Evolutionary conservation across 2,113 vertebrate genomes (phyloP).

Genomic region (Columba livia): DNA sequence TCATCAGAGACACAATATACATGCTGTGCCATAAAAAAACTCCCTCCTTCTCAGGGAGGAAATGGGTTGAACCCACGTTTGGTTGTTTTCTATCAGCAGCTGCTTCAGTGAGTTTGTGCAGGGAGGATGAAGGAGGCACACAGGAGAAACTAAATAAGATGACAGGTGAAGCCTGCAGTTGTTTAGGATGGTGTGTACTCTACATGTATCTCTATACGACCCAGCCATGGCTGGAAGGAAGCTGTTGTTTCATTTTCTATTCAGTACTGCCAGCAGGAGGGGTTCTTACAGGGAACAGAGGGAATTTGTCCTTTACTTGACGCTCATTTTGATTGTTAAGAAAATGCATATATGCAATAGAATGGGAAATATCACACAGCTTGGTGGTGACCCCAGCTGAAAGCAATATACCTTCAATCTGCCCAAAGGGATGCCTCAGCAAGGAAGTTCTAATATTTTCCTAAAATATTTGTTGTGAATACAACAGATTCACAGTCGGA

Average conservation of each 20-base stretch:
- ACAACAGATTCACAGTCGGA: conserved; percentile 90
- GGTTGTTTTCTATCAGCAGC: conserved; percentile 17
- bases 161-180: conserved; percentile 21
- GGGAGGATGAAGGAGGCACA: not conserved
- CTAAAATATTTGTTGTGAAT: conserved; percentile 69
- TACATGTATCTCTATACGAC: not conserved
- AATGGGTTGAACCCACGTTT: conserved; percentile 10
- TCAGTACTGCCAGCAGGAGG: not conserved
- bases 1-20: not conserved
- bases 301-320: not conserved
- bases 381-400: not conserved
- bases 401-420: conserved; percentile 11
- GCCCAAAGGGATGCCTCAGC: not conserved
- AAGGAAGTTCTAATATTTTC: conserved; percentile 45
- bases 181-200: not conserved
- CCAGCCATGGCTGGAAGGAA: not conserved
- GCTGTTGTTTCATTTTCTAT: not conserved
- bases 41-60: conserved; percentile 26
- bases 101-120: conserved; percentile 16
- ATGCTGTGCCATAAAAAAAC: conserved; percentile 34
- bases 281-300: not conserved
- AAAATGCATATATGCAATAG: not conserved
- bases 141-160: conserved; percentile 42
- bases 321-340: conserved; percentile 3
- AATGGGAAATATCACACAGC: not conserved